A percentile compares a stretch with the other conserved stretches of the same genome.
Conservation (phyloP, 2,113 vertebrate species). For the Raphicerus campestris region DNA sequence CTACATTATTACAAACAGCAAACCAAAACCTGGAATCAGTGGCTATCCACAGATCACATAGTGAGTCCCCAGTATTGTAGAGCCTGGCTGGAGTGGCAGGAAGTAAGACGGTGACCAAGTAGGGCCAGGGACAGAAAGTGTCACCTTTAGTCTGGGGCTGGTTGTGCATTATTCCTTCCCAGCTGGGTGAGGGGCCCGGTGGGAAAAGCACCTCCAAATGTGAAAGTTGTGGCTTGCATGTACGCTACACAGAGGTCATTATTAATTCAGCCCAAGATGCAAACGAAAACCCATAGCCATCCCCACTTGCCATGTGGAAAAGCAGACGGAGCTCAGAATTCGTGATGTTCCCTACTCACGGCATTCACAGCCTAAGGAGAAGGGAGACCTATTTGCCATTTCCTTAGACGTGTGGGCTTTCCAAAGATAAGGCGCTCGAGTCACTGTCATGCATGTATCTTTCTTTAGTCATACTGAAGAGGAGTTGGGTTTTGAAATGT, state of each 20-base stretch:
- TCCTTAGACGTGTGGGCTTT: conserved; percentile 35
- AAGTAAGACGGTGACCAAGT: not conserved
- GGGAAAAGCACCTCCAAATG: not conserved
- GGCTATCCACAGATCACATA: no score
- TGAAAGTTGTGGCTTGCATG: not conserved
- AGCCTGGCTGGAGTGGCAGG: not conserved
- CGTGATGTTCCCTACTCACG: not conserved
- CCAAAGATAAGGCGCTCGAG: not conserved
- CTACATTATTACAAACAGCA: not conserved
- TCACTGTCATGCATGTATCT: conserved; percentile 14
- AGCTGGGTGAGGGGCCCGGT: not conserved
- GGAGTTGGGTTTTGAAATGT: conserved; percentile 59
- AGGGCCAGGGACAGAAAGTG: fast-evolving
- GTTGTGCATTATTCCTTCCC: not conserved
- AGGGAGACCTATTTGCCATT: conserved; percentile 23
- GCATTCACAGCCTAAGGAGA: not conserved
- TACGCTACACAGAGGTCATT: not conserved
- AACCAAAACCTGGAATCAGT: not conserved
- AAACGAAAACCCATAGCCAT: not conserved
- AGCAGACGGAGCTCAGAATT: not conserved
- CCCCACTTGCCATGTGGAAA: not conserved
- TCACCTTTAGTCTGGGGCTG: not conserved
- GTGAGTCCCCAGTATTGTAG: not conserved
- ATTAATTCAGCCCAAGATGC: not conserved
- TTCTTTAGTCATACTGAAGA: conserved; percentile 47